Evolutionary conservation across 2,888 invertebrate species (phyloP).

Genomic region (Noctua janthina): DNA sequence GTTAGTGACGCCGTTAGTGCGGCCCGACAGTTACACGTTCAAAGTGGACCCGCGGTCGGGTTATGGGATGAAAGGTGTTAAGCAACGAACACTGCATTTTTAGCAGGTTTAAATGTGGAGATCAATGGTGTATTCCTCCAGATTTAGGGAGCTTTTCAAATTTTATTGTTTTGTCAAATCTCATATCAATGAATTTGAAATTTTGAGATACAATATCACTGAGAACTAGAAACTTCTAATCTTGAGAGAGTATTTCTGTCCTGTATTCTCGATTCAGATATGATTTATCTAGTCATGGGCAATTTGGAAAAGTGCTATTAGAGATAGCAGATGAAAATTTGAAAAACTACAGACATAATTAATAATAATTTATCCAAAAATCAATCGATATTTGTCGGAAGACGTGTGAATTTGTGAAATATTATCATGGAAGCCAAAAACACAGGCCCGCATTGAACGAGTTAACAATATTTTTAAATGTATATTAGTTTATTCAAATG

Average conservation of each 20-base stretch:
- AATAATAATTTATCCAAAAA: background rate
- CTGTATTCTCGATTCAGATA: background rate
- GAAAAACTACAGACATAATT: background rate
- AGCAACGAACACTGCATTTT: background rate
- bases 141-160: background rate
- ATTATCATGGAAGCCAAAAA: background rate
- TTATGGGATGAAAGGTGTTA: background rate
- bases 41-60: slow-evolving; percentile 32
- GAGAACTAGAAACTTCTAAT: background rate
- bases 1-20: slow-evolving; percentile 63
- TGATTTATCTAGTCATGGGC: background rate
- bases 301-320: background rate
- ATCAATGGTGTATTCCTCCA: background rate
- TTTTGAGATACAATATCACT: background rate
- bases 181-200: background rate
- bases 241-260: background rate
- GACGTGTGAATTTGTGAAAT: background rate
- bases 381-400: background rate
- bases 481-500: slow-evolving; percentile 46
- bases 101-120: background rate
- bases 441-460: slow-evolving; percentile 49
- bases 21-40: slow-evolving; percentile 43
- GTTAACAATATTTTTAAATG: slow-evolving; percentile 34
- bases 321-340: background rate
- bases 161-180: background rate